These are phyloP conservation scores for Anoplopoma fimbria DNA, from an alignment of 2,113 vertebrate genomes.

Conservation along the genomic window DNA sequence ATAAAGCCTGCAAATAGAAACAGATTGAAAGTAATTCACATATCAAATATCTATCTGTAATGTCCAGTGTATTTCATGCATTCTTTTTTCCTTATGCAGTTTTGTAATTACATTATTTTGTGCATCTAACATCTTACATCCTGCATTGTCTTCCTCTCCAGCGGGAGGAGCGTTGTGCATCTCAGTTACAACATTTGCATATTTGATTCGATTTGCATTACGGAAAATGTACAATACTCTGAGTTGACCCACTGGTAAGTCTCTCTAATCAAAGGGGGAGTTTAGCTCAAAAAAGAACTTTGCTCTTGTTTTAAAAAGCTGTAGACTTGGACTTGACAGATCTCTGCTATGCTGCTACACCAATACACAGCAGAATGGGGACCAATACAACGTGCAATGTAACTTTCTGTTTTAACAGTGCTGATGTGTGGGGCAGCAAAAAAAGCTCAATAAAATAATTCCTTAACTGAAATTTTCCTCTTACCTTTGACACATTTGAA, in stretches of 20 bases:
- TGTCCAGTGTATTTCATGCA: background rate
- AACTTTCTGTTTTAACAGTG: background rate
- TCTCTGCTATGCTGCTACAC: background rate
- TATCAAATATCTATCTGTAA: background rate
- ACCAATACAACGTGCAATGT: background rate
- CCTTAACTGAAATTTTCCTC: background rate
- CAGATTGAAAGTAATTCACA: background rate
- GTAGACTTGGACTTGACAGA: background rate
- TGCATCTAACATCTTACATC: background rate
- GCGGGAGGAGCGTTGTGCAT: background rate
- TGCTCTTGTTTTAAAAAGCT: background rate
- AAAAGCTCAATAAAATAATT: background rate
- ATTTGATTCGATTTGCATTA: background rate
- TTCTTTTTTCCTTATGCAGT: background rate
- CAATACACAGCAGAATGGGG: background rate
- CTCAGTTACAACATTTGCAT: background rate
- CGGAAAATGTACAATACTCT: too few relatives aligned
- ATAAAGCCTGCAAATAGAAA: slow-evolving; percentile 90
- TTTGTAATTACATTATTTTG: background rate
- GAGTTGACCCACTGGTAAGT: too few relatives aligned
- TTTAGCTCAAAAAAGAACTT: background rate
- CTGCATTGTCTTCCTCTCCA: background rate
- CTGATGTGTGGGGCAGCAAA: too few relatives aligned
- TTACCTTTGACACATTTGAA: slow-evolving; percentile 99
- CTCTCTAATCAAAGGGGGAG: background rate